Evolutionary conservation across 2,888 invertebrate species (phyloP), one percentile per base, ranked within the genome.

Genomic region (Calameuta idolon): DNA sequence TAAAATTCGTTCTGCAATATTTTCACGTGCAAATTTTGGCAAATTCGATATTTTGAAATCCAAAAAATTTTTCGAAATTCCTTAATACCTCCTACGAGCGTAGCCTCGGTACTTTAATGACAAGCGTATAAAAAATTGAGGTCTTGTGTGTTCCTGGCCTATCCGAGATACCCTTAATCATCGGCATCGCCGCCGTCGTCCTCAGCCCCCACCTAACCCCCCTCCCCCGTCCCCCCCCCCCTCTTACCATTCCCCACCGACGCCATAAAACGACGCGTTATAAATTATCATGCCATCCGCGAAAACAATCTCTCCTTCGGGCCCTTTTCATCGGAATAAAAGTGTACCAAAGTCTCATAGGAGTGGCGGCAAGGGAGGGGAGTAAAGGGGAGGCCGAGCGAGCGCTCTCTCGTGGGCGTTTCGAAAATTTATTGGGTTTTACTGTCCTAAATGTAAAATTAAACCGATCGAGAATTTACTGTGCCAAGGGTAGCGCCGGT

Each of bases 391-490:
- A 1, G 40, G 5, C 4, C 37, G 37, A 15, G 37, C 37, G 1
- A 15, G 15, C 40, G 40, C 40, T 40, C 40, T 40, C 40, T 40
- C 15, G 40, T 15, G 40, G 40, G 40, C 74, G 77, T 77, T 77
- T 75, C 75, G 77, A 75, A 77, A 77, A 77, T 77, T 77, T 77
- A 77, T 77, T 69, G 77, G 77, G 77, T 77, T 75, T 77, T 77
- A 77, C 77, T 77, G 77, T 75, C 77, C 77, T 77, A 77, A 77
- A 77, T 77, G 77, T 77, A 77, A 77, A 77, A 77, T 77, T 77
- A 77, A 77, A 77, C 77, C 69, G 77, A 77, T 77, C 77, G 77
- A 77, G 77, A 75, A 77, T 77, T 77, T 77, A 77, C 74, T 75
- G 77, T 75, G 69, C 77, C 77, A 40, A 40, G 40, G 40, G 40